phyloP scores from a whole-genome alignment of 2,113 vertebrate species.

The Hydrochoerus hydrochaeris region DNA sequence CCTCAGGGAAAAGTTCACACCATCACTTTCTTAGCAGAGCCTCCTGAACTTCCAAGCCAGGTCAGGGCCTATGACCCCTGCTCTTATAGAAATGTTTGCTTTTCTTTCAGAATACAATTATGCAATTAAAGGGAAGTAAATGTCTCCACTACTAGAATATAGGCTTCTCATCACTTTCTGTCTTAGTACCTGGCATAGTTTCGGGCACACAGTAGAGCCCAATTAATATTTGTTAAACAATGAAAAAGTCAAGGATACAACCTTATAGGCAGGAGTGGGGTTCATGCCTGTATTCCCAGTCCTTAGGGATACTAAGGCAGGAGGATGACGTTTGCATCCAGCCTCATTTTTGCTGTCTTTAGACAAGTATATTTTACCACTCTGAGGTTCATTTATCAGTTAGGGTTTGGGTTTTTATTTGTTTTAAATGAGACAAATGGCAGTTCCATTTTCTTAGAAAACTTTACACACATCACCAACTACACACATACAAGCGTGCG shows the following conservation, averaged over 20 bases:
- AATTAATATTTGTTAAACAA: conserved; percentile 42
- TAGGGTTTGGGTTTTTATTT: not conserved
- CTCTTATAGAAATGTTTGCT: not conserved
- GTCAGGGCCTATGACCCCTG: not conserved
- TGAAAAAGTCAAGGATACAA: conserved; percentile 24
- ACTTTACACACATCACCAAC: not conserved
- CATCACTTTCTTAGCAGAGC: not conserved
- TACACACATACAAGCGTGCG: not conserved
- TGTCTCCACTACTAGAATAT: not conserved
- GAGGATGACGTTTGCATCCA: not conserved
- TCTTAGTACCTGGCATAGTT: conserved; percentile 42
- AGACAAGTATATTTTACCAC: conserved; percentile 27
- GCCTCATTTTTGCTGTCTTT: conserved; percentile 28
- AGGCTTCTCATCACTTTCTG: not conserved
- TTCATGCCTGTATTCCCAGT: not conserved
- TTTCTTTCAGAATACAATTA: conserved; percentile 6
- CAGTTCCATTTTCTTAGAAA: conserved; percentile 34
- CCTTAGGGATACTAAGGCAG: not conserved
- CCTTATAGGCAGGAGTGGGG: not conserved
- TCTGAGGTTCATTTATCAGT: conserved; percentile 6
- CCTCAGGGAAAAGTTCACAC: not conserved
- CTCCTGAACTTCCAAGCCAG: not conserved
- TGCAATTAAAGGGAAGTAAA: not conserved
- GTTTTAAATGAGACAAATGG: not conserved
- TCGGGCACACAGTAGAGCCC: not conserved